These are phyloP conservation scores for Drosophila guanche DNA, from an alignment of 1,140 invertebrate species.

Conservation along the genomic window DNA sequence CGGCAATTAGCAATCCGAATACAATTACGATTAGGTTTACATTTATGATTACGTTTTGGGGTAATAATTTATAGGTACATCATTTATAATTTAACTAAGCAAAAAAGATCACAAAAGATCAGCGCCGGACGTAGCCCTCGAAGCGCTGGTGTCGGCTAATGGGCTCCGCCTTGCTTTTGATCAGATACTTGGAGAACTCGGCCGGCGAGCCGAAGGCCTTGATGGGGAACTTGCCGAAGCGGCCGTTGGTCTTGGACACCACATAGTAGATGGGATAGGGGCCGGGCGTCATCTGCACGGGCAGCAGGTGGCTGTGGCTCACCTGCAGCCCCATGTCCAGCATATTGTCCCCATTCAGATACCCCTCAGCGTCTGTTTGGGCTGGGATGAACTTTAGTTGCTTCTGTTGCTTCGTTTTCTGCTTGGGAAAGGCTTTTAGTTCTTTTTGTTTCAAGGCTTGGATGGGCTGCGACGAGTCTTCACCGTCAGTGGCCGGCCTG, in stretches of 20 bases:
- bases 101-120: constrained; percentile 61
- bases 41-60: constrained; percentile 32
- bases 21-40: constrained; percentile 39
- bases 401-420: constrained; percentile 75
- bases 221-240: constrained; percentile 79
- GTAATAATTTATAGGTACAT: constrained; percentile 24
- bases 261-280: constrained; percentile 79
- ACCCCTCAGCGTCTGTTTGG: constrained; percentile 23
- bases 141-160: constrained; percentile 53
- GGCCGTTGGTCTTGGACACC: constrained; percentile 75
- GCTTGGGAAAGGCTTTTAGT: constrained; percentile 79
- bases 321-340: neutral
- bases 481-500: constrained; percentile 51
- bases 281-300: constrained; percentile 72
- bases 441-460: constrained; percentile 59
- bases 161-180: constrained; percentile 74
- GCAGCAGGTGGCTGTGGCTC: constrained; percentile 41
- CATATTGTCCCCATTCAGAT: too few relatives aligned
- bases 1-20: constrained; percentile 53
- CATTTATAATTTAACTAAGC: constrained; percentile 62
- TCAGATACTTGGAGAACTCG: constrained; percentile 73
- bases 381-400: constrained; percentile 66
- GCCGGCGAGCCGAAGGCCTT: constrained; percentile 66
- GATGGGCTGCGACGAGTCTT: constrained; percentile 54
- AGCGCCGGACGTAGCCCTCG: constrained; percentile 39